These are phyloP conservation scores for Drosophila lacertosa DNA, from an alignment of 1,140 invertebrate genomes.

Conservation along the genomic window DNA sequence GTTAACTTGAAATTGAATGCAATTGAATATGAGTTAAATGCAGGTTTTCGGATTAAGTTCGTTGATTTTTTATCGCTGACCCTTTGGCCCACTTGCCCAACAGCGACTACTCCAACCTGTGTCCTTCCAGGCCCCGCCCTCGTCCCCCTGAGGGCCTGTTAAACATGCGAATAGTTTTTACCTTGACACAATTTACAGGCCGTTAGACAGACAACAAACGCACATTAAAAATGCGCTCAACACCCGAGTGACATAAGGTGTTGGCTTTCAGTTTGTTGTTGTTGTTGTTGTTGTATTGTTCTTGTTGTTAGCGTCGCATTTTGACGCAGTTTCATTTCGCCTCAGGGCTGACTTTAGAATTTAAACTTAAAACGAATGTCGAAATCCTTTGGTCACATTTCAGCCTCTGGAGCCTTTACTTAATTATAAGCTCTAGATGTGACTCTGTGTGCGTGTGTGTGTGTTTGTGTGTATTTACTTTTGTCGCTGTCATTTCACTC, in stretches of 20 bases:
- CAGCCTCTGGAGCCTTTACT: constrained; percentile 59
- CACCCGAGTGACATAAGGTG: constrained; percentile 27
- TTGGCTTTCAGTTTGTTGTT: constrained; percentile 18
- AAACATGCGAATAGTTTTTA: constrained; percentile 36
- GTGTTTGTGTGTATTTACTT: not conserved
- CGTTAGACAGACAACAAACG: constrained; percentile 67
- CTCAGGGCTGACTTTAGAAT: constrained; percentile 56
- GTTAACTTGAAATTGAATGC: too few species aligned
- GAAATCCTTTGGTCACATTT: constrained; percentile 43
- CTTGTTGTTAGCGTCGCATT: constrained; percentile 56
- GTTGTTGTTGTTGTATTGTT: constrained; percentile 19
- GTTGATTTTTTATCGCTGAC: constrained; percentile 12
- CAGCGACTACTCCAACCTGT: constrained; percentile 6
- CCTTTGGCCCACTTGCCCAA: constrained; percentile 1
- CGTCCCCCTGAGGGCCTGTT: not conserved
- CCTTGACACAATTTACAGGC: constrained; percentile 76
- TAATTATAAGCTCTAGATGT: constrained; percentile 53
- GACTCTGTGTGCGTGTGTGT: constrained; percentile 12
- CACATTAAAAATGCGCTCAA: constrained; percentile 70
- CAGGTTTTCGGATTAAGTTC: too few species aligned
- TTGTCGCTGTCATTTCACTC: constrained; percentile 4
- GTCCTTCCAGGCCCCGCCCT: not conserved
- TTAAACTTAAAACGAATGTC: constrained; percentile 50
- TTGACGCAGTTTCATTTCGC: constrained; percentile 63
- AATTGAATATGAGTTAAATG: too few species aligned